phyloP scores from a whole-genome alignment of 2,113 vertebrate species.

The Pelusios castaneus region DNA sequence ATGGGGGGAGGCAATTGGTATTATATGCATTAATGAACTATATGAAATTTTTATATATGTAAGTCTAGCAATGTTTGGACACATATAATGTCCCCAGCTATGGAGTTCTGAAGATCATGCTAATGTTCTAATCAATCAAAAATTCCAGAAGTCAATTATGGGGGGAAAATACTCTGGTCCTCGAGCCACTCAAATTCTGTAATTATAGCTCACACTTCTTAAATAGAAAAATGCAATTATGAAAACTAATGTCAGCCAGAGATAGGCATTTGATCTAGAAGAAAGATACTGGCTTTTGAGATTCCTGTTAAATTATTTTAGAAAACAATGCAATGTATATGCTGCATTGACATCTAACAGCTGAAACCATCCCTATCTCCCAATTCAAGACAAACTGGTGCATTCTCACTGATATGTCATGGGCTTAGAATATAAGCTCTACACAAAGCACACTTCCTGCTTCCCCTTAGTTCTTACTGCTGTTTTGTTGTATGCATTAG shows the following conservation, averaged over 20 bases:
- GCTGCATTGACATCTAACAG: accelerated
- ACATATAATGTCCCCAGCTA: not conserved
- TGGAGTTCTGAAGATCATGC: not conserved
- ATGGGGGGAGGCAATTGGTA: not conserved
- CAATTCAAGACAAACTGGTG: accelerated
- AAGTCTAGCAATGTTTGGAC: not conserved
- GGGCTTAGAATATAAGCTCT: accelerated
- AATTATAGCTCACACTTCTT: not conserved
- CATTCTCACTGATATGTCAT: accelerated
- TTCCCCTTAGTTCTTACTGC: not conserved
- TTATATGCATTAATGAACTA: not conserved
- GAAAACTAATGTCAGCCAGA: not conserved
- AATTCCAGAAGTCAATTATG: not conserved
- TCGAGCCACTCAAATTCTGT: not conserved
- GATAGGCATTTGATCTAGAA: not conserved
- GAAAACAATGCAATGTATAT: accelerated
- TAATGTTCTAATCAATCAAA: not conserved
- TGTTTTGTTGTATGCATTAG: accelerated
- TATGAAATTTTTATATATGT: not conserved
- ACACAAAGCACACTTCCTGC: accelerated
- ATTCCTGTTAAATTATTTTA: not conserved
- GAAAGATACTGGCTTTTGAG: not conserved
- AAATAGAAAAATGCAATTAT: not conserved
- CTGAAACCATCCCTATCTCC: not conserved
- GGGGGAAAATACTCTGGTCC: accelerated